Evolutionary conservation across 2,888 invertebrate species (phyloP).

Genomic region (Lithodes maja): DNA sequence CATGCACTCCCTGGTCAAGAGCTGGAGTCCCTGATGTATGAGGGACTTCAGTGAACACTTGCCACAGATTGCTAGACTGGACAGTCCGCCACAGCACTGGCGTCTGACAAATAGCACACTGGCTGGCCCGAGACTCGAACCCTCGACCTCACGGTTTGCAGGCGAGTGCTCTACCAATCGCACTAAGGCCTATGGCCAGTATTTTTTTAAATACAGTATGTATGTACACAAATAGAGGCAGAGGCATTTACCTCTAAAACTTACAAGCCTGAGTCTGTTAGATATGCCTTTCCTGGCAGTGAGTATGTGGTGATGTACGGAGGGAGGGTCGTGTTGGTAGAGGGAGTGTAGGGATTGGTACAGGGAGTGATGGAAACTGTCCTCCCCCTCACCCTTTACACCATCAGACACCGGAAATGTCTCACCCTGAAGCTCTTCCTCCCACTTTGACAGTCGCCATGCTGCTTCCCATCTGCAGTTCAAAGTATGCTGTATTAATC

Average conservation of each 20-base stretch:
- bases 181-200: no score
- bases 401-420: background rate
- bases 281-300: slow-evolving; percentile 28
- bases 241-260: background rate
- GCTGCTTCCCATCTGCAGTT: slow-evolving; percentile 41
- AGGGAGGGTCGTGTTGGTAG: slow-evolving; percentile 4
- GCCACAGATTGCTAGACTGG: no score
- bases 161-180: no score
- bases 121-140: no score
- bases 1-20: no score
- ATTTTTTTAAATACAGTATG: background rate
- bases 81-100: no score
- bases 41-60: no score
- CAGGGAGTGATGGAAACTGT: slow-evolving; percentile 16
- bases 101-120: no score
- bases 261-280: slow-evolving; percentile 32
- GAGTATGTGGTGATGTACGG: slow-evolving; percentile 29
- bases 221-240: background rate
- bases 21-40: no score
- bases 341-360: slow-evolving; percentile 34
- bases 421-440: slow-evolving; percentile 5
- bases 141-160: no score
- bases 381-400: background rate
- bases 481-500: no score
- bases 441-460: slow-evolving; percentile 52